phyloP scores from a whole-genome alignment of 2,888 invertebrate species.

The Netelia virgata region DNA sequence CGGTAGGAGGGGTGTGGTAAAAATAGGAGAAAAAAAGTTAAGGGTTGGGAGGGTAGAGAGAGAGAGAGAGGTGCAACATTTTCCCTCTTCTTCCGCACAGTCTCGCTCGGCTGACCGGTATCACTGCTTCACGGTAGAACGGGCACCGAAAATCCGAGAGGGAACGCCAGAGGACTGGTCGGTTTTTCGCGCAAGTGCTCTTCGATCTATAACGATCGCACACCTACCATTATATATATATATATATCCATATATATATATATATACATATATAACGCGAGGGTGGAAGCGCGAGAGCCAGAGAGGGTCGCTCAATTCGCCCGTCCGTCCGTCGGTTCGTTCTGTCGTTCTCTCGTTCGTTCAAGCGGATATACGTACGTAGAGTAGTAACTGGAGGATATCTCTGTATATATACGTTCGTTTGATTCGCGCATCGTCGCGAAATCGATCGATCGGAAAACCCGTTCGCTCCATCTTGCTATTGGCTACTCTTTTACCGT shows the following conservation, averaged over 20 bases:
- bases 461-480: slow-evolving; percentile 48
- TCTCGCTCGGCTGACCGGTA: slow-evolving; percentile 76
- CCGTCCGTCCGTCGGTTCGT: slow-evolving; percentile 45
- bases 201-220: slow-evolving; percentile 63
- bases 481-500: slow-evolving; percentile 25
- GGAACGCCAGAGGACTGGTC: slow-evolving; percentile 53
- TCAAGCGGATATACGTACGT: slow-evolving; percentile 3
- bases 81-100: slow-evolving; percentile 62
- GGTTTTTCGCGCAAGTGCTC: slow-evolving; percentile 57
- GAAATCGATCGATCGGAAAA: slow-evolving; percentile 67
- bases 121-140: slow-evolving; percentile 80
- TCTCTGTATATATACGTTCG: slow-evolving; percentile 27
- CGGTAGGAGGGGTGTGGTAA: slow-evolving; percentile 29
- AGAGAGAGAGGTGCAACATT: slow-evolving; percentile 59
- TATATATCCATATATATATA: too few species aligned
- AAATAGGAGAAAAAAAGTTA: slow-evolving; percentile 37
- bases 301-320: slow-evolving; percentile 53
- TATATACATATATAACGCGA: too few species aligned
- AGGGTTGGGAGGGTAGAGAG: slow-evolving; percentile 33
- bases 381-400: background rate
- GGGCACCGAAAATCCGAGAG: slow-evolving; percentile 78
- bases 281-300: slow-evolving; percentile 22
- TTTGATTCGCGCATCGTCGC: slow-evolving; percentile 65
- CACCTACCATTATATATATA: slow-evolving; percentile 43
- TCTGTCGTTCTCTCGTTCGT: slow-evolving; percentile 45